Evolutionary conservation across 2,797 vertebrate genomes (phyloP).

Genomic region (Silurus lanzhouensis): DNA sequence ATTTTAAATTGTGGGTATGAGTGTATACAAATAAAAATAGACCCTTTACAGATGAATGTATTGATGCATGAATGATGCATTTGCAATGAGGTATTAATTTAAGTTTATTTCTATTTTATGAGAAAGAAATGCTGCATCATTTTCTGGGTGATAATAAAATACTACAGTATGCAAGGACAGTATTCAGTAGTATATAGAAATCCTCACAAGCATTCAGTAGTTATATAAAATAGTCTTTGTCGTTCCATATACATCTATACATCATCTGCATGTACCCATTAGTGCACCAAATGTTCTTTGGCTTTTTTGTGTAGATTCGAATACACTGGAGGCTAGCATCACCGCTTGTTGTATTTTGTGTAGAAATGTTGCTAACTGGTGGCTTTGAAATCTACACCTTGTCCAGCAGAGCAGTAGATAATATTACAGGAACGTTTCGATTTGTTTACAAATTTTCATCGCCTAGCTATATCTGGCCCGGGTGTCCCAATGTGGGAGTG

Average conservation of each 20-base stretch:
- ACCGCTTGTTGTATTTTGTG: constrained; percentile 13
- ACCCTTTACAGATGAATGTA: too few species aligned
- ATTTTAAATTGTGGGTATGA: too few species aligned
- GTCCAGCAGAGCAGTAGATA: constrained; percentile 26
- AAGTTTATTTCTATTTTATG: too few species aligned
- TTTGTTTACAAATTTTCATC: constrained; percentile 36
- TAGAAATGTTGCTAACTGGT: background rate
- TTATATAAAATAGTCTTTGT: too few species aligned
- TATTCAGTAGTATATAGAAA: background rate
- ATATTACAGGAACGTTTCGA: constrained; percentile 33
- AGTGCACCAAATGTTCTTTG: background rate
- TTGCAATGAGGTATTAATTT: too few species aligned
- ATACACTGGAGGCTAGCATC: background rate
- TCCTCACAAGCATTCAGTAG: background rate
- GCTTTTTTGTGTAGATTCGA: constrained; percentile 30
- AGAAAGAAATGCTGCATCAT: too few species aligned
- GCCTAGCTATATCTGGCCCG: constrained; percentile 25
- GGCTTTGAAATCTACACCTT: constrained; percentile 26
- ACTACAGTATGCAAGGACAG: background rate
- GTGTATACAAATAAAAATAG: too few species aligned
- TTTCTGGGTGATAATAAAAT: background rate
- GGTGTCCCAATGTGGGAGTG: background rate
- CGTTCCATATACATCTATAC: background rate
- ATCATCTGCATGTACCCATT: background rate
- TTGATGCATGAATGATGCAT: too few species aligned